A percentile compares a stretch with the other conserved stretches of the same genome.
These are phyloP conservation scores for Papilio glaucus DNA, from an alignment of 1,140 invertebrate species.

Conservation along the genomic window DNA sequence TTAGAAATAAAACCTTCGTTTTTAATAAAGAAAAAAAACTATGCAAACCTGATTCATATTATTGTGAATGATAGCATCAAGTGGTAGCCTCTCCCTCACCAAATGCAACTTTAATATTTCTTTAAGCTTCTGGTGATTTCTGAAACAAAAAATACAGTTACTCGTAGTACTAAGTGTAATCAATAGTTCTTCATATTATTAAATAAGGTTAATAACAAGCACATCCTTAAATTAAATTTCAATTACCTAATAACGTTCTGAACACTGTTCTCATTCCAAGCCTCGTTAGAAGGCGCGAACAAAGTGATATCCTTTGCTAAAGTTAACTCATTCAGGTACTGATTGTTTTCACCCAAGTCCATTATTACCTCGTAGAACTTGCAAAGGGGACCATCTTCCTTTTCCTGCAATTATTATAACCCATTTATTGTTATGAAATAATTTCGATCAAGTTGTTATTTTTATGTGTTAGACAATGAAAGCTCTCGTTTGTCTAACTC, in stretches of 20 bases:
- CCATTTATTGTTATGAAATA: neutral
- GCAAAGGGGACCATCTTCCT: slow-evolving; percentile 91
- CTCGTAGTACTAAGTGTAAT: too few relatives aligned
- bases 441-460: neutral
- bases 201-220: neutral
- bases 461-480: neutral
- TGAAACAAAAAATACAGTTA: slow-evolving; percentile 53
- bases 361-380: slow-evolving; percentile 92
- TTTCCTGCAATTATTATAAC: slow-evolving; percentile 82
- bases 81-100: slow-evolving; percentile 87
- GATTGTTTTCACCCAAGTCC: slow-evolving; percentile 87
- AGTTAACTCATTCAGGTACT: slow-evolving; percentile 89
- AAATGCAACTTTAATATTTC: slow-evolving; percentile 93
- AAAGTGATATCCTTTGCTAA: slow-evolving; percentile 90
- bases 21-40: slow-evolving; percentile 35
- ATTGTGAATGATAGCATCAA: slow-evolving; percentile 89
- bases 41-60: slow-evolving; percentile 87
- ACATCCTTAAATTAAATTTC: slow-evolving; percentile 38
- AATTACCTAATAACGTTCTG: slow-evolving; percentile 86
- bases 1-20: slow-evolving; percentile 2
- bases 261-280: slow-evolving; percentile 88
- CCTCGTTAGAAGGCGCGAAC: slow-evolving; percentile 95
- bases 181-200: slow-evolving; percentile 26
- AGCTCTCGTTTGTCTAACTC: neutral
- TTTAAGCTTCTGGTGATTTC: slow-evolving; percentile 86